Evolutionary conservation across 2,113 vertebrate species (phyloP).

Genomic region (Synchiropus splendidus): DNA sequence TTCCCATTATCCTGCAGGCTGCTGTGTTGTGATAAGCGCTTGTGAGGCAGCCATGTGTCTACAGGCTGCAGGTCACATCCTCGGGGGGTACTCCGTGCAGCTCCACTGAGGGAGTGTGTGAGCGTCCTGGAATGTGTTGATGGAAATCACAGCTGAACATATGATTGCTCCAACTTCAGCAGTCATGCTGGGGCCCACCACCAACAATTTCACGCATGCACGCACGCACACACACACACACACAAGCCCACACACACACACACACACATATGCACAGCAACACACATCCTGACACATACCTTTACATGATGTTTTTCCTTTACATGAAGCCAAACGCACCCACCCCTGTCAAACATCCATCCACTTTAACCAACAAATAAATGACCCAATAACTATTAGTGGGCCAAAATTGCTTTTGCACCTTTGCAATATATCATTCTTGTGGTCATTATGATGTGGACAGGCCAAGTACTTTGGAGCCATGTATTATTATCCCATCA

Average conservation of each 20-base stretch:
- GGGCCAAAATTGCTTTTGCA: too few relatives aligned
- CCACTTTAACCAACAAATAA: constrained; percentile 7
- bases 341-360: constrained; percentile 8
- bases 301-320: constrained; percentile 6
- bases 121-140: constrained; percentile 75
- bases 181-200: constrained; percentile 71
- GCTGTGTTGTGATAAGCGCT: constrained; percentile 59
- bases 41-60: constrained; percentile 55
- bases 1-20: constrained; percentile 49
- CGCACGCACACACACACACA: constrained; percentile 14
- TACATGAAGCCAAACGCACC: constrained; percentile 23
- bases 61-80: constrained; percentile 61
- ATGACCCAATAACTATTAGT: background rate
- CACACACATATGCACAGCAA: background rate
- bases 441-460: too few relatives aligned
- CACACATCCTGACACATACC: constrained; percentile 5
- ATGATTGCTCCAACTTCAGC: constrained; percentile 71
- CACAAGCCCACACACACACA: constrained; percentile 10
- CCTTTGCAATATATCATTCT: too few relatives aligned
- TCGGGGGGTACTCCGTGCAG: constrained; percentile 57
- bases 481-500: too few relatives aligned
- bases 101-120: constrained; percentile 62
- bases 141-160: constrained; percentile 74
- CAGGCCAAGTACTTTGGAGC: too few relatives aligned
- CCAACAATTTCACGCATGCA: constrained; percentile 46